Conservation (phyloP, 2,113 vertebrate species). For the Chaetorhynchus papuensis region DNA sequence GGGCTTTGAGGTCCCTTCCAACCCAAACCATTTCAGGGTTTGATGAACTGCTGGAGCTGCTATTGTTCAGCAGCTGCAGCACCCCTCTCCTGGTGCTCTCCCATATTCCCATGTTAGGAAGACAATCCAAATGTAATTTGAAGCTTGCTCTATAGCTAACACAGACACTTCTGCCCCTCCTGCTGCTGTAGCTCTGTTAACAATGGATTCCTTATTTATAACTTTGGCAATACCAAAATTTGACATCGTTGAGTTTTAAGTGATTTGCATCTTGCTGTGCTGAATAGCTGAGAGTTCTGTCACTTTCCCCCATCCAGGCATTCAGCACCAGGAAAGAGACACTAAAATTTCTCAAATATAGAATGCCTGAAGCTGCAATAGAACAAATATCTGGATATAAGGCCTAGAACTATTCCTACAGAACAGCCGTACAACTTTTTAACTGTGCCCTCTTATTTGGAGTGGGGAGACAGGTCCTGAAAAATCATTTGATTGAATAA, state of each 20-base stretch:
- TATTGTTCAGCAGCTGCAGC: background rate
- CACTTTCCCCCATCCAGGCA: background rate
- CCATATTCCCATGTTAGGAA: conserved; percentile 52
- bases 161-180: background rate
- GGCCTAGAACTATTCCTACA: background rate
- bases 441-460: background rate
- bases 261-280: background rate
- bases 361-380: background rate
- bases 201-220: background rate
- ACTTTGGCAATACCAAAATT: background rate
- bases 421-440: background rate
- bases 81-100: background rate
- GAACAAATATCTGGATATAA: background rate
- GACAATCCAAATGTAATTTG: conserved; percentile 19
- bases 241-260: background rate
- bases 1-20: background rate
- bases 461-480: background rate
- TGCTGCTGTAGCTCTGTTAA: background rate
- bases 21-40: background rate
- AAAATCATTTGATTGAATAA: background rate
- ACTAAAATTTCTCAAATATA: background rate
- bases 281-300: background rate
- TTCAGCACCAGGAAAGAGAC: background rate
- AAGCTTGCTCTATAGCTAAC: background rate
- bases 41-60: background rate